These are phyloP conservation scores for Cryptus viduatorius DNA, from an alignment of 2,888 invertebrate species.

Conservation along the genomic window DNA sequence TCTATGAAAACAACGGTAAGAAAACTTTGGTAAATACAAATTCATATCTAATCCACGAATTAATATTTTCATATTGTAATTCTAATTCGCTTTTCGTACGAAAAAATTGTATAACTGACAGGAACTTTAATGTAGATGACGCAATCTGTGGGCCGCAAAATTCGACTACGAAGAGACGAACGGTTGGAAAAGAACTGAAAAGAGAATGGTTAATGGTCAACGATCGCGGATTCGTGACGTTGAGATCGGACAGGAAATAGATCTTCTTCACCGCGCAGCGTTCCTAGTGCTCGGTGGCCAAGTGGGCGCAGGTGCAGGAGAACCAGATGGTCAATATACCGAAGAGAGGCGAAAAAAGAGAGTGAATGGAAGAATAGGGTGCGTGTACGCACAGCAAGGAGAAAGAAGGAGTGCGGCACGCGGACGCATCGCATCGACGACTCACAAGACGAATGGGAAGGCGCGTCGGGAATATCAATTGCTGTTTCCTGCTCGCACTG, in stretches of 20 bases:
- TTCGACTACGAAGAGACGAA: too few species aligned
- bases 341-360: slow-evolving; percentile 23
- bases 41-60: too few species aligned
- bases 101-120: neutral
- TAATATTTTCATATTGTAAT: neutral
- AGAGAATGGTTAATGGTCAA: neutral
- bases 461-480: slow-evolving; percentile 68
- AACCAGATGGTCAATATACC: slow-evolving; percentile 52
- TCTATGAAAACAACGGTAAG: neutral
- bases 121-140: neutral
- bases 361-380: slow-evolving; percentile 28
- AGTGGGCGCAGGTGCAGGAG: slow-evolving; percentile 17
- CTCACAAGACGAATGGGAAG: slow-evolving; percentile 59
- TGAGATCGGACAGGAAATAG: slow-evolving; percentile 18
- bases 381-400: slow-evolving; percentile 1
- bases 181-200: neutral
- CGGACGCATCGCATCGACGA: neutral
- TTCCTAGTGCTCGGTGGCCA: neutral
- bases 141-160: too few species aligned
- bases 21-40: neutral
- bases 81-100: too few species aligned
- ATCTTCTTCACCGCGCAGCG: neutral
- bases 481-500: slow-evolving; percentile 36
- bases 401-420: neutral
- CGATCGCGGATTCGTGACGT: slow-evolving; percentile 3